Evolutionary conservation across 2,797 vertebrate species (phyloP), one percentile per base, ranked within the genome.

Genomic region (Lutjanus campechanus): DNA sequence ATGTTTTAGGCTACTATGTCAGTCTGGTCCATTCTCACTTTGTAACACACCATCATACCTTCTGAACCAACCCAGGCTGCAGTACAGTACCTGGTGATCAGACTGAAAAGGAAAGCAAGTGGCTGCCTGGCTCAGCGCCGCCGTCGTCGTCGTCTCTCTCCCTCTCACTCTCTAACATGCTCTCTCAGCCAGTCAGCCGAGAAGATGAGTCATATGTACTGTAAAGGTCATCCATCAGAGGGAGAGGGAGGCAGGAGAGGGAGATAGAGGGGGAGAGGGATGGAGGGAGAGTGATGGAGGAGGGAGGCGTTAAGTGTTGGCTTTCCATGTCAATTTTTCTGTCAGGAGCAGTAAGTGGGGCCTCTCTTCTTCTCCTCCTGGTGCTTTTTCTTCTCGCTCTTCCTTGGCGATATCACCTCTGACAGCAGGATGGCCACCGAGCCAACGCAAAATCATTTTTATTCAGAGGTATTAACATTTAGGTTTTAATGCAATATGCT

Each of bases 211-310:
- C 90, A 92, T 81, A 69, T 72, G 65, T 64, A 79, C 84, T 86
- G 82, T 83, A 90, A 93, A 93, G 91, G 90, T 92, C 86, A 83
- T 83, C 81, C 82, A 88, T 89, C 85, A 91, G 79, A 71, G 80
- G 19, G 50, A 54, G 77, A 20, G 84, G 22, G 62, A 12, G 66
- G 12, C 11, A 19, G 36, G 15, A 51, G 50, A 40, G 53, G n/a
- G 61, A 75, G 82, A 83, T 29, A 43, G 76, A 65, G 59, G 22
- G 73, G 72, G 71, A 44, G 73, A 77, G 60, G 16, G 56, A 40
- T 12, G 53, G 76, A 67, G 69, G 72, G 76, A 68, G 19, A 78
- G 76, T 85, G 88, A 90, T 84, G 81, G 77, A 88, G 74, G 77
- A 81, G 74, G 74, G 72, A 82, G 82, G 79, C 53, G 47, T 76